A percentile compares a stretch with the other conserved stretches of the same genome.
Conservation (phyloP, 2,888 invertebrate genomes). For the Folsomia manolachei region DNA sequence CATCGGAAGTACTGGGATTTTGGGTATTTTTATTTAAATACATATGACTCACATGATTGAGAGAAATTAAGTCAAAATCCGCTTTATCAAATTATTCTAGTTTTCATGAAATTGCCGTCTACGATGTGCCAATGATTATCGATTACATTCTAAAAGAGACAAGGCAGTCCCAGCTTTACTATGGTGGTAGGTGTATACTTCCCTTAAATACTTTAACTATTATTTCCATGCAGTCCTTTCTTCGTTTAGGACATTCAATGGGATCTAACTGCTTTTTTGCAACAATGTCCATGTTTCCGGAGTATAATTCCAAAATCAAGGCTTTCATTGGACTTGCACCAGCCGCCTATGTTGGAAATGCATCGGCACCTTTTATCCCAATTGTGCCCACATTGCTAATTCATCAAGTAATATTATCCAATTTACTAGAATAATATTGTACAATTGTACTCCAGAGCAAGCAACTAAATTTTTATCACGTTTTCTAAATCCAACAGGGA, state of each 20-base stretch:
- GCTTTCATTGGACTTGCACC: constrained; percentile 12
- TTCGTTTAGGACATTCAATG: not conserved
- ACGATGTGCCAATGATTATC: constrained; percentile 3
- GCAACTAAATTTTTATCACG: not conserved
- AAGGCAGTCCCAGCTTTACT: not conserved
- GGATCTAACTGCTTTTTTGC: not conserved
- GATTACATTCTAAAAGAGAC: constrained; percentile 12
- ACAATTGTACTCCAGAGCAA: not conserved
- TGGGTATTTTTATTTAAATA: not conserved
- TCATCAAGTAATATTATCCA: not conserved
- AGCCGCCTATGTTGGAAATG: constrained; percentile 8
- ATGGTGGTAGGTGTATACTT: not conserved
- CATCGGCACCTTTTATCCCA: not conserved
- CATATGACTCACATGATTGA: not conserved
- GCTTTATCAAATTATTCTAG: too few species aligned
- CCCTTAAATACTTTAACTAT: not conserved
- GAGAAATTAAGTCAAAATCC: too few species aligned
- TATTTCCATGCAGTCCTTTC: too few species aligned
- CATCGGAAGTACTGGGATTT: constrained; percentile 2
- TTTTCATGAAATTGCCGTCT: constrained; percentile 11
- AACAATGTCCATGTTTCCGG: not conserved
- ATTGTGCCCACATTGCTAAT: not conserved
- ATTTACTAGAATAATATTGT: not conserved
- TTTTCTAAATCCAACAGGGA: not conserved
- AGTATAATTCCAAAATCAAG: constrained; percentile 13